phyloP scores from a whole-genome alignment of 2,113 vertebrate species.

The Apaloderma vittatum region DNA sequence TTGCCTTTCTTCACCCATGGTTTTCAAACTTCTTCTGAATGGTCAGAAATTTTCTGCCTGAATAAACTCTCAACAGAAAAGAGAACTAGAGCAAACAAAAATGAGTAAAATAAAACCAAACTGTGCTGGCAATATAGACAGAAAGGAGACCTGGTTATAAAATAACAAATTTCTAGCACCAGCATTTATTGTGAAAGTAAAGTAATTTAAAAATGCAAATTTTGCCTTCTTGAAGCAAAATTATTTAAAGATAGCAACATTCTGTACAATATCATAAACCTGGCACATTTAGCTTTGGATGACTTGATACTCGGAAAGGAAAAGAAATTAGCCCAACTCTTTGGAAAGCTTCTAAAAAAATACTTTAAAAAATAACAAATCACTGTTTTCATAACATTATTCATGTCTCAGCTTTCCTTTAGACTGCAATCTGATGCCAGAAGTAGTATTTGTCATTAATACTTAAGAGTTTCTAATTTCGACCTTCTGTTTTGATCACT shows the following conservation, averaged over 20 bases:
- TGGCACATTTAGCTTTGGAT: neutral
- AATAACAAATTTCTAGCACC: neutral
- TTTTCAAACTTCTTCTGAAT: slow-evolving; percentile 59
- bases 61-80: slow-evolving; percentile 38
- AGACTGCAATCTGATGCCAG: neutral
- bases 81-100: slow-evolving; percentile 8
- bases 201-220: neutral
- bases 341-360: neutral
- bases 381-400: neutral
- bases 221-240: neutral
- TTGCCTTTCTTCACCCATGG: slow-evolving; percentile 40
- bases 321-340: neutral
- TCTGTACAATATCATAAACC: neutral
- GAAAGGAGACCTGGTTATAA: neutral
- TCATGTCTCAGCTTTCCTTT: neutral
- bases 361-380: neutral
- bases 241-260: neutral
- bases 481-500: neutral
- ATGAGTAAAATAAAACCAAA: neutral
- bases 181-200: neutral
- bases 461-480: neutral
- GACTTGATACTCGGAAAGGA: neutral
- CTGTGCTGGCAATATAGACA: neutral
- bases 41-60: slow-evolving; percentile 58
- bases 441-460: neutral